Percentiles rank a stretch among this genome's conserved stretches.
Conservation (phyloP, 2,888 invertebrate species). For the Nemotelus pantherinus region DNA sequence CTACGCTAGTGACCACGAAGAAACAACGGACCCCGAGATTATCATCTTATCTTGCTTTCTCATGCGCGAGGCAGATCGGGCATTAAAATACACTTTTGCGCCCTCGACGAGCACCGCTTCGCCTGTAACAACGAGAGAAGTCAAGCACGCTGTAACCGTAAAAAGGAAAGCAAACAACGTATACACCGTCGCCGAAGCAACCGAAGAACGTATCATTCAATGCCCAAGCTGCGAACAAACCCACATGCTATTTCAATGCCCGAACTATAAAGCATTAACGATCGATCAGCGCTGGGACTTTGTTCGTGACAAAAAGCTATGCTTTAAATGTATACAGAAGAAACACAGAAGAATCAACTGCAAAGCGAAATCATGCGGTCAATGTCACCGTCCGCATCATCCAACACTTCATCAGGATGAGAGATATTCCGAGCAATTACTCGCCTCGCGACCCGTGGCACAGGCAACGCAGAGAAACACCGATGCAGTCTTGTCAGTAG, state of each 20-base stretch:
- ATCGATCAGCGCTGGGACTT: constrained; percentile 12
- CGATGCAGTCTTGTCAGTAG: no score
- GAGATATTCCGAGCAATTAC: constrained; percentile 6
- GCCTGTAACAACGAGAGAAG: background rate
- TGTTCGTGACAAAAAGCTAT: constrained; percentile 10
- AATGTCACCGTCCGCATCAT: background rate
- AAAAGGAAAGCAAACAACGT: background rate
- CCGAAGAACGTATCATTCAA: constrained; percentile 2
- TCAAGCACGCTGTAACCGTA: constrained; percentile 1
- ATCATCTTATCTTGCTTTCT: background rate
- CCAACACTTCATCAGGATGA: constrained; percentile 4
- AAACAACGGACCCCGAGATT: constrained; percentile 1
- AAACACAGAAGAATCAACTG: constrained; percentile 10
- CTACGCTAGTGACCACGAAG: background rate
- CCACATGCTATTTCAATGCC: background rate
- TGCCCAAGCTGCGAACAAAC: background rate
- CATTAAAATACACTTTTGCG: background rate
- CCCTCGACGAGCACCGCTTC: constrained; percentile 14
- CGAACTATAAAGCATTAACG: constrained; percentile 9
- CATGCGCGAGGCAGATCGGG: constrained; percentile 13
- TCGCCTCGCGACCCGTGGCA: no score
- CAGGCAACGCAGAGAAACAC: no score
- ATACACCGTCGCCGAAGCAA: constrained; percentile 19
- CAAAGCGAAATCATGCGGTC: constrained; percentile 1
- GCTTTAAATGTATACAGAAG: constrained; percentile 22